phyloP scores from a whole-genome alignment of 2,888 invertebrate species.

The Cremastinae sp. region DNA sequence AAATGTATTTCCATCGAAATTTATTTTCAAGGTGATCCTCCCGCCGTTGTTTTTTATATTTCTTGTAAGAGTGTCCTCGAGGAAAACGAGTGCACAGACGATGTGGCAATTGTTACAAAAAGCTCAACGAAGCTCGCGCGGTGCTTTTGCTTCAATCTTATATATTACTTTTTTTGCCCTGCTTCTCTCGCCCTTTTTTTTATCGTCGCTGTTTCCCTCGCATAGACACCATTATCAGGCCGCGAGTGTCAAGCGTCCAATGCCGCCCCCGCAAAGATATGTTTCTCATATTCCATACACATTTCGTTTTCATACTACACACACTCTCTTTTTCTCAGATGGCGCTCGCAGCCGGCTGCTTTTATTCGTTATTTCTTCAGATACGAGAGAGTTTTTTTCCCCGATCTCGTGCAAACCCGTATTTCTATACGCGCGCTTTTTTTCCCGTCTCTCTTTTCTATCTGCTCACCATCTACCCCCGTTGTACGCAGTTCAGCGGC shows the following conservation, averaged over 20 bases:
- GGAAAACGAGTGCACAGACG: background rate
- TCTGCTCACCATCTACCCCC: slow-evolving; percentile 62
- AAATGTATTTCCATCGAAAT: background rate
- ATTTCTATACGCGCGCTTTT: slow-evolving; percentile 59
- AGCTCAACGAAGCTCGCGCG: background rate
- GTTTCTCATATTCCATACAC: slow-evolving; percentile 38
- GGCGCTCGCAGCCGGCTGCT: slow-evolving; percentile 51
- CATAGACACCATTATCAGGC: slow-evolving; percentile 75
- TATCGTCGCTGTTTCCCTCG: slow-evolving; percentile 54
- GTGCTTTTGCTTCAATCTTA: background rate
- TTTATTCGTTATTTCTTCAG: slow-evolving; percentile 52
- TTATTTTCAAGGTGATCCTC: slow-evolving; percentile 17
- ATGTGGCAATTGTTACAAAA: slow-evolving; percentile 2
- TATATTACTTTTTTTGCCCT: slow-evolving; percentile 63
- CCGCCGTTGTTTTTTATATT: slow-evolving; percentile 2
- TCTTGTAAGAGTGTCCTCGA: background rate
- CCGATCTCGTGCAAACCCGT: slow-evolving; percentile 40
- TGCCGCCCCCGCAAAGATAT: slow-evolving; percentile 39
- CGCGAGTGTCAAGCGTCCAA: slow-evolving; percentile 17
- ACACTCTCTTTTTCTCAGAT: slow-evolving; percentile 57
- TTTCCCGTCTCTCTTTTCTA: slow-evolving; percentile 62
- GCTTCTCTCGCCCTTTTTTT: slow-evolving; percentile 70
- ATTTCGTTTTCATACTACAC: slow-evolving; percentile 59
- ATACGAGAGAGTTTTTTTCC: slow-evolving; percentile 43
- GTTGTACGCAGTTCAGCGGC: slow-evolving; percentile 52